Conservation (phyloP, 1,140 invertebrate species). For the Drosophila miranda region DNA sequence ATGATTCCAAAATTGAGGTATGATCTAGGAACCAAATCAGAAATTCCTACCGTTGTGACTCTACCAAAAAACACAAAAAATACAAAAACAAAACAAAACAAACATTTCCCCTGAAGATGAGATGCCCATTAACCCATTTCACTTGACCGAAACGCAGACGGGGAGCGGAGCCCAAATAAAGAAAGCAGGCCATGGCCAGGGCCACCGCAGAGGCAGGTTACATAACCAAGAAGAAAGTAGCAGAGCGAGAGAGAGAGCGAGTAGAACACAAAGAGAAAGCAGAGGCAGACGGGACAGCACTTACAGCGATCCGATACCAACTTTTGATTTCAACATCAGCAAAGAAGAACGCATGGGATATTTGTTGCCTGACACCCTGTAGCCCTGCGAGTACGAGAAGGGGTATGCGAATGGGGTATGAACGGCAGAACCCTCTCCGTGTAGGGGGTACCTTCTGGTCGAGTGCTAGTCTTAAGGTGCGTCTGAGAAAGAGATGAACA, state of each 20-base stretch:
- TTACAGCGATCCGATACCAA: constrained; percentile 30
- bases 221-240: constrained; percentile 63
- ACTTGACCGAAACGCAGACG: constrained; percentile 48
- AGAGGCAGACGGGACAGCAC: constrained; percentile 6
- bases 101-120: constrained; percentile 25
- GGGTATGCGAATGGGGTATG: no score
- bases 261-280: constrained; percentile 15
- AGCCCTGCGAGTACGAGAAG: no score
- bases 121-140: constrained; percentile 69
- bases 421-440: no score
- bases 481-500: constrained; percentile 7
- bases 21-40: no score
- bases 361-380: constrained; percentile 5
- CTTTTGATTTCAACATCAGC: constrained; percentile 74
- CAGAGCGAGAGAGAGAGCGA: constrained; percentile 47
- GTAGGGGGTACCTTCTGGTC: no score
- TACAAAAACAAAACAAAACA: constrained; percentile 6
- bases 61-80: not conserved
- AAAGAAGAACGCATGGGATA: constrained; percentile 31
- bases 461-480: constrained; percentile 8
- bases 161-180: constrained; percentile 36
- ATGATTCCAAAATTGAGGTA: no score
- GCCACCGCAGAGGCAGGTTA: constrained; percentile 39
- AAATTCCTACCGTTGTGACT: no score
- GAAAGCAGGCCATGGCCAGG: constrained; percentile 68